A percentile compares a stretch with the other conserved stretches of the same genome.
Evolutionary conservation across 2,888 invertebrate genomes (phyloP).

Genomic region (Noctua janthina): DNA sequence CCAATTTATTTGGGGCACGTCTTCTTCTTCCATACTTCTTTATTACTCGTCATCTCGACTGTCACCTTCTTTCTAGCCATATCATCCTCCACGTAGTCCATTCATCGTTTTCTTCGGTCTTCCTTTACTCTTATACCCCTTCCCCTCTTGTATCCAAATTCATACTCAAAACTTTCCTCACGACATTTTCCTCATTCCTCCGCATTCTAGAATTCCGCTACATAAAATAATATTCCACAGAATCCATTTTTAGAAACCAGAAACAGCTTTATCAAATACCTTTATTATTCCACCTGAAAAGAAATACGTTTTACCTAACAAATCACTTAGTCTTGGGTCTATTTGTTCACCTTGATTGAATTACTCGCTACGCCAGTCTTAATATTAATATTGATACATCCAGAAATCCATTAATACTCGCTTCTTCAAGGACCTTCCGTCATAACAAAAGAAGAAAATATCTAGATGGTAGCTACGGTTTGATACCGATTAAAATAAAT

Average conservation of each 20-base stretch:
- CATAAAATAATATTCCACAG: slow-evolving; percentile 18
- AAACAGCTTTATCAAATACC: slow-evolving; percentile 35
- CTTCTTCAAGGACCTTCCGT: slow-evolving; percentile 2
- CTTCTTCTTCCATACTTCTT: too few relatives aligned
- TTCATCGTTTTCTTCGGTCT: neutral
- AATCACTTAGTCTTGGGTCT: slow-evolving; percentile 53
- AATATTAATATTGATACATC: slow-evolving; percentile 54
- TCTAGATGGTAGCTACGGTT: neutral
- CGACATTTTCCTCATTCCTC: neutral
- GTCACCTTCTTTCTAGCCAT: neutral
- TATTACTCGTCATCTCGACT: neutral
- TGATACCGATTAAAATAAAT: slow-evolving; percentile 5
- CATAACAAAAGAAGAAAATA: slow-evolving; percentile 10
- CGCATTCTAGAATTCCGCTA: neutral
- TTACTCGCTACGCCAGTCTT: slow-evolving; percentile 44
- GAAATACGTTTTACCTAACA: slow-evolving; percentile 48
- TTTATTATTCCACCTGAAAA: slow-evolving; percentile 42
- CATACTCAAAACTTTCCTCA: neutral
- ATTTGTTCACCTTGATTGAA: slow-evolving; percentile 59
- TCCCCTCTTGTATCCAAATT: too few relatives aligned
- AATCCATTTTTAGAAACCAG: slow-evolving; percentile 29
- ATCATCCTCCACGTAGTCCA: neutral
- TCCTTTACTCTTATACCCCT: neutral
- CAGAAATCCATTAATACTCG: slow-evolving; percentile 49
- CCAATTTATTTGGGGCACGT: too few relatives aligned